Percentiles rank a stretch among this genome's conserved stretches.
These are phyloP conservation scores for Limnephilus marmoratus DNA, from an alignment of 2,888 invertebrate species.

Conservation along the genomic window DNA sequence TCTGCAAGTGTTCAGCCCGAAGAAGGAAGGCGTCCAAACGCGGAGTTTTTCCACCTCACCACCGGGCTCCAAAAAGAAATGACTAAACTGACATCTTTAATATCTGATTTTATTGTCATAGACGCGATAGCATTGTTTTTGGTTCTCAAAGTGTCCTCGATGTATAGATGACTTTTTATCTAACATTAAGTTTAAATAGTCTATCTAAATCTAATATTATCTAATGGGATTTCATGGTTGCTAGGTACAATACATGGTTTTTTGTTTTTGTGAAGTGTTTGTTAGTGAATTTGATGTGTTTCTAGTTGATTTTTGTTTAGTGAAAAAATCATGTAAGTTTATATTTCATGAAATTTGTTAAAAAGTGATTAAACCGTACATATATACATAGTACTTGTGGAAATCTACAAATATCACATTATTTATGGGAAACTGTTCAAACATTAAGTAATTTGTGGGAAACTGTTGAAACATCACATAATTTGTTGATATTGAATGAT, in stretches of 20 bases:
- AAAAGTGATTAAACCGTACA: too few relatives aligned
- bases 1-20: conserved; percentile 71
- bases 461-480: too few relatives aligned
- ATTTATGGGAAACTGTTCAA: too few relatives aligned
- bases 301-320: not conserved
- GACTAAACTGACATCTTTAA: conserved; percentile 68
- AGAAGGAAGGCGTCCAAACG: conserved; percentile 75
- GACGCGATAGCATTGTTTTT: conserved; percentile 23
- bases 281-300: not conserved
- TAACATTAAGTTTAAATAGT: conserved; percentile 28
- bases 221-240: conserved; percentile 27
- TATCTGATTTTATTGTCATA: conserved; percentile 30
- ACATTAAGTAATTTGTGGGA: too few relatives aligned
- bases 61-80: conserved; percentile 74
- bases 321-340: not conserved
- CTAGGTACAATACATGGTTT: not conserved
- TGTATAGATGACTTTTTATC: conserved; percentile 45
- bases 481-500: too few relatives aligned
- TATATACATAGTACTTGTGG: too few relatives aligned
- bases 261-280: not conserved
- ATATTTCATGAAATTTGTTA: not conserved
- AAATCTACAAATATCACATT: too few relatives aligned
- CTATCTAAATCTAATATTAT: not conserved
- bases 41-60: conserved; percentile 73
- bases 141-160: not conserved